A percentile compares a stretch with the other conserved stretches of the same genome.
These are phyloP conservation scores for Hydrozoanthus tunicans DNA, from an alignment of 64 coral and sea anemone genomes.

Conservation along the genomic window DNA sequence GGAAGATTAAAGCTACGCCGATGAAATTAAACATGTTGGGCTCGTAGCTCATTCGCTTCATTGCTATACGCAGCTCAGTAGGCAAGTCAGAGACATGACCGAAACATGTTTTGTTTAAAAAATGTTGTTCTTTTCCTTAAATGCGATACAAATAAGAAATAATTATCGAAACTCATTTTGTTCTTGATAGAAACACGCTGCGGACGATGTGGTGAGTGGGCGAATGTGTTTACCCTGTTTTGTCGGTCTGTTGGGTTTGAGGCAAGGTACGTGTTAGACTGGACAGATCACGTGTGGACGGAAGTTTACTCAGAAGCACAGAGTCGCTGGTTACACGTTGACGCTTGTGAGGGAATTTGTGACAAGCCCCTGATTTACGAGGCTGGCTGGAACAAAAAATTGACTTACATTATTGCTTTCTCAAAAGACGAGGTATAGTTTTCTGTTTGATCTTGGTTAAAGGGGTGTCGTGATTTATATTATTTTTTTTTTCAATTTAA, in stretches of 20 bases:
- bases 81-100: too few relatives aligned
- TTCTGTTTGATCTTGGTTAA: background rate
- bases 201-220: conserved; percentile 92
- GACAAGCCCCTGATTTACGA: conserved; percentile 92
- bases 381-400: conserved; percentile 86
- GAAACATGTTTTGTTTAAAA: too few relatives aligned
- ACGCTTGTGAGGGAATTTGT: conserved; percentile 82
- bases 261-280: conserved; percentile 82
- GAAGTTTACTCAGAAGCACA: conserved; percentile 82
- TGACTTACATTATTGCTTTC: conserved; percentile 85
- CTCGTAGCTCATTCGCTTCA: too few relatives aligned
- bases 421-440: conserved; percentile 80
- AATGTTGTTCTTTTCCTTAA: too few relatives aligned
- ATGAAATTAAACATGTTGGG: too few relatives aligned
- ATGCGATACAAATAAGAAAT: too few relatives aligned
- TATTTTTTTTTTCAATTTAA: too few relatives aligned
- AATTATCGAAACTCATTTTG: too few relatives aligned
- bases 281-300: conserved; percentile 98
- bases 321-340: conserved; percentile 82
- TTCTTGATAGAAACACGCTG: conserved; percentile 71
- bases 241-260: conserved; percentile 80
- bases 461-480: too few relatives aligned
- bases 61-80: too few relatives aligned
- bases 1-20: too few relatives aligned
- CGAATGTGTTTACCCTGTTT: conserved; percentile 82